Base-by-base conservation (phyloP, 2,888 invertebrate species). In the Chrysolina americana region DNA sequence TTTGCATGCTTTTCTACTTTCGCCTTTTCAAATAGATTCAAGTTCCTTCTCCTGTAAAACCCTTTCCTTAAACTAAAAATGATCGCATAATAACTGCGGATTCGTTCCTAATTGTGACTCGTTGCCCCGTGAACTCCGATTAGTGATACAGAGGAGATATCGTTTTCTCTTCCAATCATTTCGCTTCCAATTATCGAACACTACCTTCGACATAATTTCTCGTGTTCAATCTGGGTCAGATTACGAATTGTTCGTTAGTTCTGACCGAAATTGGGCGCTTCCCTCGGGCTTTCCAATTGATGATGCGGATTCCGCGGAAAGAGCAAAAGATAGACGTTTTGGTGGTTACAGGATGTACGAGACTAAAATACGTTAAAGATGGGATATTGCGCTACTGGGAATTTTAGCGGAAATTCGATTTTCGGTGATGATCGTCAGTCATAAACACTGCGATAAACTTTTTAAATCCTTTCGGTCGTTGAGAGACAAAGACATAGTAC, bases 1-100 rank as follows among this genome's bases (percentile, higher is more conserved):
- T 15, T 23, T 36, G 59, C 59, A 59, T 59, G 59, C 36, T 59
- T 59, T 50, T 59, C 28, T 36, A n/a, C 17, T 56, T 56, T 10
- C 10, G 5, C 56, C 56, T 56, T 23, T 23, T 0, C n/a, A 17
- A n/a, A 21, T 53, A 53, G 21, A 11, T 21, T 53, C 19, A 9
- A 36, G 3, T 28, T 23, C 36, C 59, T 9, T 2, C 6, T n/a
- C 59, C 59, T 36, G 1, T 59, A 15, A 23, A 15, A 1, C 13
- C n/a, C n/a, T 17, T 17, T 36, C 59, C 23, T n/a, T 50, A 4
- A 50, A 1, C 9, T 50, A 10, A 19, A n/a, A 50, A 50, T 15
- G 19, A 50, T 15, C 47, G 9, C 3, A 47, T 47, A 13, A 47
- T 8, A 36, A 8, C 4, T 6, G 36, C 36, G 28, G 28, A 28